These are phyloP conservation scores for Zophobas atratus DNA, from an alignment of 1,140 invertebrate genomes.

Conservation along the genomic window DNA sequence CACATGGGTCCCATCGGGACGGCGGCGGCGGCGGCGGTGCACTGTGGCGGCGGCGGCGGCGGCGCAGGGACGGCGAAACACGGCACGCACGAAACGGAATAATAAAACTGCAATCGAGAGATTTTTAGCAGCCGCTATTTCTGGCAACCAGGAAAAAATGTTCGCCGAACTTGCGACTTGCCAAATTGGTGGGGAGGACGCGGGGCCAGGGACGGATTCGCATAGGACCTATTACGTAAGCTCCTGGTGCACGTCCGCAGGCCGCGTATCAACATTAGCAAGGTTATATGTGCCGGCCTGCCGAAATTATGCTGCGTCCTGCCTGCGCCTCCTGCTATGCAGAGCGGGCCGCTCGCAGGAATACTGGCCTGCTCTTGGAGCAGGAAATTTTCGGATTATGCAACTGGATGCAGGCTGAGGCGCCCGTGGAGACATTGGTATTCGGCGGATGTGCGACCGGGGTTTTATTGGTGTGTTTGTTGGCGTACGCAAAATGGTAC, in stretches of 20 bases:
- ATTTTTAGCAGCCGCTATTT: slow-evolving; percentile 63
- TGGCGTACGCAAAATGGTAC: no score
- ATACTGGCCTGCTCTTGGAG: no score
- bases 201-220: slow-evolving; percentile 54
- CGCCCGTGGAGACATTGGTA: no score
- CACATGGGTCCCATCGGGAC: not conserved
- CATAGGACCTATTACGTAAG: slow-evolving; percentile 60
- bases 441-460: no score
- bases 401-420: no score
- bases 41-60: not conserved
- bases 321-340: not conserved
- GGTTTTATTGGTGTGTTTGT: no score
- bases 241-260: slow-evolving; percentile 48
- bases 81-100: slow-evolving; percentile 18
- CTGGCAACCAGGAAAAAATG: slow-evolving; percentile 67
- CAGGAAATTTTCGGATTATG: no score
- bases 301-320: slow-evolving; percentile 26
- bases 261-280: slow-evolving; percentile 47
- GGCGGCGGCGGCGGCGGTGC: not conserved
- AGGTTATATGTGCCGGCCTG: slow-evolving; percentile 40
- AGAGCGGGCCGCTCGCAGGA: no score
- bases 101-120: slow-evolving; percentile 35
- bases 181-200: slow-evolving; percentile 56
- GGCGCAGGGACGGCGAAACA: slow-evolving; percentile 14
- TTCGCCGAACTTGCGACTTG: slow-evolving; percentile 57